Conservation (phyloP, 2,888 invertebrate species). For the Petrolisthes cinctipes region DNA sequence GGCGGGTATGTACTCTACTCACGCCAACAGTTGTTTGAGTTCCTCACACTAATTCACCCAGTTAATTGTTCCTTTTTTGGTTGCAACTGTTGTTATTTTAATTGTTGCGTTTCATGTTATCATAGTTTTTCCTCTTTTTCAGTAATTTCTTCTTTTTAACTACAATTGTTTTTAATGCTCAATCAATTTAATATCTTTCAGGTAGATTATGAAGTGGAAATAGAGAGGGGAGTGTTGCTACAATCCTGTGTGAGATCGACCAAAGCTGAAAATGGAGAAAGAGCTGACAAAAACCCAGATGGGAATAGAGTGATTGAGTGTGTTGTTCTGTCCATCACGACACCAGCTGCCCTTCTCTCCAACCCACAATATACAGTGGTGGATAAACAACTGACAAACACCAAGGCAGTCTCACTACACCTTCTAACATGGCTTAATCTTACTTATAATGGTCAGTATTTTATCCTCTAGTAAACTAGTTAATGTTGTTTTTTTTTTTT, state of each 20-base stretch:
- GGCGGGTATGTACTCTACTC: constrained; percentile 23
- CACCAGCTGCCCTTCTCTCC: neutral
- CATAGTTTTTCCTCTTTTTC: neutral
- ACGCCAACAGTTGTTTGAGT: neutral
- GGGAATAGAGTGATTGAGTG: constrained; percentile 38
- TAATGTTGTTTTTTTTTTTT: no score
- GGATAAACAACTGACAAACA: constrained; percentile 24
- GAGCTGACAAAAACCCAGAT: neutral
- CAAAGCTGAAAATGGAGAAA: neutral
- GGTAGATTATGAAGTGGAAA: constrained; percentile 21
- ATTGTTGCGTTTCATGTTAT: neutral
- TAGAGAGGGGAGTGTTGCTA: constrained; percentile 20
- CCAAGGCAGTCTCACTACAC: constrained; percentile 43
- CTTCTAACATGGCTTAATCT: constrained; percentile 58
- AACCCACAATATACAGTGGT: constrained; percentile 28
- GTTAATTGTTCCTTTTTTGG: neutral
- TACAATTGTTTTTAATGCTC: neutral
- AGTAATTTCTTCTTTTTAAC: neutral
- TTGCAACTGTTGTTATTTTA: neutral
- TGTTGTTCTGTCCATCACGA: constrained; percentile 40
- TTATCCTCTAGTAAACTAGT: neutral
- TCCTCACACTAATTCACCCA: neutral
- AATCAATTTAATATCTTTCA: neutral
- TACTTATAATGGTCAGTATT: constrained; percentile 39
- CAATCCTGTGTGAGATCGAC: constrained; percentile 1